Evolutionary conservation across 2,888 invertebrate genomes (phyloP), one percentile per base, ranked within the genome.

Genomic region (Bellardia bayeri): DNA sequence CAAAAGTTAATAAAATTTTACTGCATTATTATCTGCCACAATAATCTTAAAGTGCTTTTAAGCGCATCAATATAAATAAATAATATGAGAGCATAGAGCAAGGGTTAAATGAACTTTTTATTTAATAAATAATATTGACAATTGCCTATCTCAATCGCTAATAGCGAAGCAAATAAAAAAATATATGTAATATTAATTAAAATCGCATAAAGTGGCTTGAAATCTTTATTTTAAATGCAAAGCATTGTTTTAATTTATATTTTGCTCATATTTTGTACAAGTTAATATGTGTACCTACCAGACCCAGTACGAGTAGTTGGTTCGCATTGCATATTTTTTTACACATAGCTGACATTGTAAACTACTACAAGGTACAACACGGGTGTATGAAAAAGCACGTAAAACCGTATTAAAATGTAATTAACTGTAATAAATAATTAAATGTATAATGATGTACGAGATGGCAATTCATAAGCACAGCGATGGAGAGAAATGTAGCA

Each of bases 371-470:
- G 13, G 30, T 71, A 54, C 9, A 58, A 33, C 5, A 30, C 37
- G 37, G 37, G 23, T 30, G 51, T 58, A n/a, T n/a, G 5, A 45
- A 71, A 54, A 63, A 69, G 63, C 72, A 87, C 49, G 72, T 78
- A 83, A 87, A 81, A 58, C 63, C 74, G 68, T 51, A 87, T 85
- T 87, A 82, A 87, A 87, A 87, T 85, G 87, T 82, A 87, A 85
- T 87, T 87, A 87, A 85, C 85, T 82, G 81, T 75, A 85, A 85
- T 82, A 85, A 82, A 82, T 85, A 85, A 85, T 82, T 82, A 82
- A 74, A 85, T 81, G 45, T 61, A 69, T 85, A 82, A 79, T 82
- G 68, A 74, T 82, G 72, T 51, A 82, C 66, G 74, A 63, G 69
- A 63, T 49, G 66, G 49, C 56, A 71, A 58, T 72, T 79, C 69